Evolutionary conservation across 2,888 invertebrate species (phyloP), one percentile per base, ranked within the genome.

Genomic region (Clivina fossor): DNA sequence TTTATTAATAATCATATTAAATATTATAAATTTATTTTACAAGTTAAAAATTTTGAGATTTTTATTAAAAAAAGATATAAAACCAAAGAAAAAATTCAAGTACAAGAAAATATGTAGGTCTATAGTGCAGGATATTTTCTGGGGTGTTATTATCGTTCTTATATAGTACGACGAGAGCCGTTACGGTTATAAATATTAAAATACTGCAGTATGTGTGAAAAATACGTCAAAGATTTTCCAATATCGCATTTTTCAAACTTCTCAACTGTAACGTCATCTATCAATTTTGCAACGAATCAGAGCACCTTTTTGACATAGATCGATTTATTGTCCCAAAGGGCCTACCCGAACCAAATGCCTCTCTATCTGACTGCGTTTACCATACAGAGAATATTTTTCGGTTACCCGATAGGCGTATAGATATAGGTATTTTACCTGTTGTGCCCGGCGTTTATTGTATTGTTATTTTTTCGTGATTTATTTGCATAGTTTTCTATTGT

Each of bases 221-320:
- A 53, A 33, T 35, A 44, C 53, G 53, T 44, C 53, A 53, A 44
- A 44, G 53, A 43, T 53, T 53, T 53, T 53, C 53, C 53, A 53
- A 53, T 53, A 53, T 53, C 53, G 53, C 53, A 53, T 53, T 53
- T 53, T 53, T 53, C 53, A 53, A 53, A 53, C 53, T 53, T 53
- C 44, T 44, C 53, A 53, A 53, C 53, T 53, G 53, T 24, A 53
- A 53, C 53, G 53, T 53, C 53, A 53, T 53, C 53, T 53, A 53
- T 53, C 53, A 53, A 53, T 53, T 53, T 53, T 53, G 44, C 53
- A 53, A 26, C 44, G 53, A 53, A 53, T 53, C 53, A 53, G 53
- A 53, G 44, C 53, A 53, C 53, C 44, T 53, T 53, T 51, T 53
- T 53, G 53, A 53, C 53, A 53, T 26, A 53, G 53, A 53, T 53